A percentile compares a stretch with the other conserved stretches of the same genome.
These are phyloP conservation scores for Cheilosia variabilis DNA, from an alignment of 2,888 invertebrate species.

Conservation along the genomic window DNA sequence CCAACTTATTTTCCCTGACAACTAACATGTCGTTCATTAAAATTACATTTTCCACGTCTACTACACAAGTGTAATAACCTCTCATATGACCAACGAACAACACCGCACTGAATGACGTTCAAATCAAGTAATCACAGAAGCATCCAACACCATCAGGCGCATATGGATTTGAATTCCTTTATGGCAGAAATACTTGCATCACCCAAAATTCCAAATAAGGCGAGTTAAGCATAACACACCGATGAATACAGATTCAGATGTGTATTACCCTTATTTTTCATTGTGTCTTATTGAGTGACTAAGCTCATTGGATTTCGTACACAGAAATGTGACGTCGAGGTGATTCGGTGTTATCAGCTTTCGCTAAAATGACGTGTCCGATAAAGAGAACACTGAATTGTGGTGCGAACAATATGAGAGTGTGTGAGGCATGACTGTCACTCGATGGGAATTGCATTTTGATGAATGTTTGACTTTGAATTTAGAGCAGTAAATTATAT, in stretches of 20 bases:
- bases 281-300: conserved; percentile 40
- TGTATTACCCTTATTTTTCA: conserved; percentile 62
- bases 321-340: conserved; percentile 45
- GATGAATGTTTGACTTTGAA: no score
- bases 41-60: conserved; percentile 27
- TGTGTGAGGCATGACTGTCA: no score
- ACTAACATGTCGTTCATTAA: conserved; percentile 9
- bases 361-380: conserved; percentile 69
- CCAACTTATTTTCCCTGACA: conserved; percentile 28
- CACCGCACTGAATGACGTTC: conserved; percentile 22
- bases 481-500: no score
- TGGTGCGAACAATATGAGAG: not conserved
- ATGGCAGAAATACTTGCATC: conserved; percentile 48
- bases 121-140: conserved; percentile 37
- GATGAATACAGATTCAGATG: conserved; percentile 17
- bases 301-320: conserved; percentile 60
- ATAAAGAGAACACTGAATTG: conserved; percentile 21
- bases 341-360: conserved; percentile 62
- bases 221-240: conserved; percentile 47
- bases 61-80: conserved; percentile 20
- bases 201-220: conserved; percentile 59
- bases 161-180: conserved; percentile 28
- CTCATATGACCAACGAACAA: conserved; percentile 22
- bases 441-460: no score
- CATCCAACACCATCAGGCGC: conserved; percentile 24